Evolutionary conservation across 2,888 invertebrate genomes (phyloP), one percentile per base, ranked within the genome.

Genomic region (Drosophila macrospina): DNA sequence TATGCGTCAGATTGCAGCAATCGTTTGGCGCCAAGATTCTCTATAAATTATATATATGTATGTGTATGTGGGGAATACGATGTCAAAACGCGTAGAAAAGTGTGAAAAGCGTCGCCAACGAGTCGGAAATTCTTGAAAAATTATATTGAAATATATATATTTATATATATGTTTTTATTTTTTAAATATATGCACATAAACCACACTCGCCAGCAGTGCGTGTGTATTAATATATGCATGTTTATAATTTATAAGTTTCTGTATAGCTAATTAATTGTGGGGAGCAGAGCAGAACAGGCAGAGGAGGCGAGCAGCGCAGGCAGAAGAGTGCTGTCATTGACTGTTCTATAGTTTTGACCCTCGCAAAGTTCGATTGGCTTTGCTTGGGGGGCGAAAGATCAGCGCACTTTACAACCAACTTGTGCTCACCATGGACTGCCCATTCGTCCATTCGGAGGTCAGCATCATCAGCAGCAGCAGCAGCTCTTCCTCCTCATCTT

Each of bases 261-360:
- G 78, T 75, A 74, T 79, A 68, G 82, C 73, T 69, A 68, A 71
- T 81, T 71, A 82, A 84, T 74, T 77, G 71, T 74, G 73, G 61
- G 45, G 26, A 26, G 39, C 30, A 36, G 41, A 51, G 20, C 20
- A 20, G 20, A n/a, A 3, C 20, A 45, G 16, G 26, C 48, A 44
- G 42, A 55, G 44, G 34, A 50, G 41, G 32, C 32, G 41, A 51
- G 20, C 20, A 20, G 20, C n/a, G 20, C 20, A 45, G 16, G 26
- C 48, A 44, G 42, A 55, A 55, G 34, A 50, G 44, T 67, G 78
- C 82, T 83, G 83, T 78, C 87, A 83, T 83, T 83, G 83, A 83
- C 83, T 87, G 85, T 48, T 78, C 82, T 76, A 83, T 83, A 78
- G 83, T 81, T 88, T 75, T 88, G 84, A 86, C 84, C 84, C 84